Evolutionary conservation across 2,797 vertebrate genomes (phyloP).

Genomic region (Rhyacichthys aspro): DNA sequence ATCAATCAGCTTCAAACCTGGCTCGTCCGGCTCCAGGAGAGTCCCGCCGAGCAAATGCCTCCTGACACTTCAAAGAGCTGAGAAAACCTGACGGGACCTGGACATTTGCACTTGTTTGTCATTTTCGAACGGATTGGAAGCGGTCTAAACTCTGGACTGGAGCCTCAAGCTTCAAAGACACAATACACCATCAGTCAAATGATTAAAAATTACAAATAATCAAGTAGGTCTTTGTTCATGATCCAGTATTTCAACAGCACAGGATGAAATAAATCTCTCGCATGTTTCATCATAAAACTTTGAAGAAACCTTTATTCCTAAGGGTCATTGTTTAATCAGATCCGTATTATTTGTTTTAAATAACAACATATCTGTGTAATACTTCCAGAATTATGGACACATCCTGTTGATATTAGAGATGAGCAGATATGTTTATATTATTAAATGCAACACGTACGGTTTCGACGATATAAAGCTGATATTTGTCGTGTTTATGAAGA

Average conservation of each 20-base stretch:
- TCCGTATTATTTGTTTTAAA: background rate
- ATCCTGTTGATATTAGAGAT: too few species aligned
- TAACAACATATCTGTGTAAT: too few species aligned
- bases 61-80: slow-evolving; percentile 8
- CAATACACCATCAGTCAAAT: slow-evolving; percentile 2
- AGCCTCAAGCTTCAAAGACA: slow-evolving; percentile 12
- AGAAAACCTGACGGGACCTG: slow-evolving; percentile 6
- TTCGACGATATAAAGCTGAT: too few species aligned
- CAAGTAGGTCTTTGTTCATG: slow-evolving; percentile 12
- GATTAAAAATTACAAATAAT: background rate
- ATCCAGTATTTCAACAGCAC: slow-evolving; percentile 5
- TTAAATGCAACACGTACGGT: too few species aligned
- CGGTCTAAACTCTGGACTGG: slow-evolving; percentile 1
- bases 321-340: background rate
- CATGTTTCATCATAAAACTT: background rate
- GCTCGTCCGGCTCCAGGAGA: slow-evolving; percentile 13
- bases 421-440: too few species aligned
- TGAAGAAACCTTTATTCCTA: background rate
- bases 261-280: background rate
- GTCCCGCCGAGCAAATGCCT: slow-evolving; percentile 6
- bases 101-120: slow-evolving; percentile 11
- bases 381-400: too few species aligned
- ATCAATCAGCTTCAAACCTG: slow-evolving; percentile 26
- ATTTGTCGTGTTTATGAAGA: too few species aligned
- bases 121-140: background rate